phyloP scores from a whole-genome alignment of 1,140 invertebrate species.

The Hylaeus volcanicus region DNA sequence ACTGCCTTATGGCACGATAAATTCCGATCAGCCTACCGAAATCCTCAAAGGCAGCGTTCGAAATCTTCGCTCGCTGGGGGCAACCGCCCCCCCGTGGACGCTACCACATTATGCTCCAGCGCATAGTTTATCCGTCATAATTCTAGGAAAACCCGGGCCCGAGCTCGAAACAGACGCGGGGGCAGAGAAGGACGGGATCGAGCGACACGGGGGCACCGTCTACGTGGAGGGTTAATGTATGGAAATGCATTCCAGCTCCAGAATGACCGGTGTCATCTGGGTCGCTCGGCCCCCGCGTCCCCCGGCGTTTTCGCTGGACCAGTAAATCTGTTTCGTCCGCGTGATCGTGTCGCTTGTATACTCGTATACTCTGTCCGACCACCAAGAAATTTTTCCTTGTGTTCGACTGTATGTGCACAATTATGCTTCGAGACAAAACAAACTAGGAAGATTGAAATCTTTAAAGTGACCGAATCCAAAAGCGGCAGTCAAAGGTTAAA shows the following conservation, averaged over 20 bases:
- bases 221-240: conserved; percentile 62
- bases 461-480: too few species aligned
- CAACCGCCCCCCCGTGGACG: conserved; percentile 31
- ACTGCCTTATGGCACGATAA: conserved; percentile 52
- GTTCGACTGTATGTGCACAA: too few species aligned
- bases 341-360: conserved; percentile 60
- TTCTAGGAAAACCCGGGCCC: conserved; percentile 60
- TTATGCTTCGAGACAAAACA: too few species aligned
- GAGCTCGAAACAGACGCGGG: not conserved
- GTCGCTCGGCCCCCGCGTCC: conserved; percentile 45
- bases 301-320: conserved; percentile 52
- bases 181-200: not conserved
- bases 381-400: too few species aligned
- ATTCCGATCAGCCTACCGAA: conserved; percentile 57
- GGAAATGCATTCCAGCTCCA: conserved; percentile 65
- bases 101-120: conserved; percentile 12
- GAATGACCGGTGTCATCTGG: conserved; percentile 65
- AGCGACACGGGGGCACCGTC: not conserved
- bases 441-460: too few species aligned
- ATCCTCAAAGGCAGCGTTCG: conserved; percentile 26
- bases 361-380: too few species aligned
- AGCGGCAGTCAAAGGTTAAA: too few species aligned
- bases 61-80: conserved; percentile 28
- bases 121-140: conserved; percentile 55
- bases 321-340: conserved; percentile 69